Evolutionary conservation across 1,140 invertebrate species (phyloP), one percentile per base, ranked within the genome.

Genomic region (Ectropis grisescens): DNA sequence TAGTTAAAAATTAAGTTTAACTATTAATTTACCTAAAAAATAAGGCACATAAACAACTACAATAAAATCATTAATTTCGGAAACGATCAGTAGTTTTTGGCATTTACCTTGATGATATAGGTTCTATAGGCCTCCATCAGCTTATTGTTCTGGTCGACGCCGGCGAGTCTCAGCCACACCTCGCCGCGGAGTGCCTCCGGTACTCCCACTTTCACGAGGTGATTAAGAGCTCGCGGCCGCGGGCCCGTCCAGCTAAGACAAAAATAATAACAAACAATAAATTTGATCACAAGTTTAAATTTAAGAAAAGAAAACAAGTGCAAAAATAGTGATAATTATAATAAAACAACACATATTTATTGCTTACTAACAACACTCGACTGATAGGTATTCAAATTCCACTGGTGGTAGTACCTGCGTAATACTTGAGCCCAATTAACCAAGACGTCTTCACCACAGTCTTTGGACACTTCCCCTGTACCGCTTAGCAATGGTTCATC

Each of bases 401-500:
- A n/a, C n/a, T n/a, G n/a, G n/a, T n/a, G n/a, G n/a, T n/a, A 75
- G 90, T 93, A 98, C 79, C 89, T 91, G 11, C 87, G 86, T 11
- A 99, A 70, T 13, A 97, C 91, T 68, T 97, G 94, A 36, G 90
- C 89, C 98, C 98, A 99, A 42, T 90, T 92, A 24, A 93, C 91
- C 11, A 99, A 81, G 37, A 97, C 94, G 52, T 92, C 93, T 59
- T 95, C 94, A 0, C 93, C 91, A 57, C 97, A 98, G 59, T 99
- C 97, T 70, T 97, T 98, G 2, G 94, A 96, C 1, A 99, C 97
- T 62, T 93, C 88, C 0, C 98, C 98, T 9, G 95, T 98, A 7
- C 98, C 98, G 80, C 95, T 98, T 2, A 98, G 82, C 41, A 99
- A 80, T 0, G 97, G 96, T 66, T 99, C 97, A 82, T 99, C 97